These are phyloP conservation scores for Lepus timidus DNA, from an alignment of 2,113 vertebrate genomes.

Conservation along the genomic window DNA sequence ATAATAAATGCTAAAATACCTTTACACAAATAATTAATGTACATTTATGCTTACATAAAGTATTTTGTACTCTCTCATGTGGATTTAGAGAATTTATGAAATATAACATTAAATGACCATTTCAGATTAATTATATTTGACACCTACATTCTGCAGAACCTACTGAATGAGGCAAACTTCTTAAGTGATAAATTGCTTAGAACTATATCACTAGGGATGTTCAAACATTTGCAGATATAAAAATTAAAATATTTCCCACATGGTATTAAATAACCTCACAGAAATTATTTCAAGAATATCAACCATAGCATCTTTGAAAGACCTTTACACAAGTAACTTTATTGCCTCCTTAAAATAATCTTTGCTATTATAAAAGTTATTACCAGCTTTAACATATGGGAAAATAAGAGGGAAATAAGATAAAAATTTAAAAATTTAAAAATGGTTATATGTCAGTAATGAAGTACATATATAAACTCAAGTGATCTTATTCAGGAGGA, in stretches of 20 bases:
- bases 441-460: not conserved
- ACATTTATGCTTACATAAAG: not conserved
- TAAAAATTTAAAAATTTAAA: not conserved
- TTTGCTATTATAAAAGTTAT: not conserved
- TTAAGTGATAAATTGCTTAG: not conserved
- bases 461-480: not conserved
- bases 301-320: not conserved
- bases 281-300: not conserved
- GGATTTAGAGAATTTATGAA: not conserved
- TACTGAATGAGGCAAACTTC: not conserved
- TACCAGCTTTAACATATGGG: not conserved
- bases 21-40: conserved; percentile 23
- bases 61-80: not conserved
- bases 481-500: not conserved
- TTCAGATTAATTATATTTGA: conserved; percentile 13
- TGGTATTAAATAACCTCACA: not conserved
- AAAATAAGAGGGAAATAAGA: not conserved
- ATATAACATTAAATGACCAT: not conserved
- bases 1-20: not conserved
- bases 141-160: not conserved
- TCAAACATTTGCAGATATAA: not conserved
- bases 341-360: not conserved
- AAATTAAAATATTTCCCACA: not conserved
- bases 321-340: not conserved
- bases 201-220: not conserved